Evolutionary conservation across 2,113 vertebrate genomes (phyloP).

Genomic region (Blennius ocellaris): DNA sequence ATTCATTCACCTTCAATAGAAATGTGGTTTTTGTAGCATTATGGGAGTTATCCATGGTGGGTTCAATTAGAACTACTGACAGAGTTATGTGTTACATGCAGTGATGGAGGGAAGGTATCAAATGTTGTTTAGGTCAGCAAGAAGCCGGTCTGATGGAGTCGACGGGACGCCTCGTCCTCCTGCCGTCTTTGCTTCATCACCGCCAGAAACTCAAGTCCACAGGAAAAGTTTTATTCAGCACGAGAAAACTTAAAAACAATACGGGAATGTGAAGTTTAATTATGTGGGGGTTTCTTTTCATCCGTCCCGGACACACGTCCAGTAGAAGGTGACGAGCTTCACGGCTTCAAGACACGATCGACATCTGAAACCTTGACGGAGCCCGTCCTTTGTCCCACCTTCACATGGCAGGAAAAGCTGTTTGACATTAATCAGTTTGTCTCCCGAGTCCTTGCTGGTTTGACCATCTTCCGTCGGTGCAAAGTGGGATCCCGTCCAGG

Average conservation of each 20-base stretch:
- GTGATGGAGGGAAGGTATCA: slow-evolving; percentile 40
- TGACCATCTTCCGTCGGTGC: slow-evolving; percentile 41
- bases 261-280: background rate
- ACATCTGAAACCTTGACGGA: slow-evolving; percentile 9
- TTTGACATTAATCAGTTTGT: slow-evolving; percentile 48
- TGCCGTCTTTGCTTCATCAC: slow-evolving; percentile 48
- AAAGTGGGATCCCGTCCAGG: slow-evolving; percentile 63
- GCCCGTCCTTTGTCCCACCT: slow-evolving; percentile 40
- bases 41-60: no score
- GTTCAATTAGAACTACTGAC: no score
- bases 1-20: no score
- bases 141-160: slow-evolving; percentile 30
- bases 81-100: background rate
- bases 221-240: background rate
- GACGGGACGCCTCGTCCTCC: slow-evolving; percentile 48
- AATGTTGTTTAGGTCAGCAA: slow-evolving; percentile 59
- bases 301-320: no score
- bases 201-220: slow-evolving; percentile 10
- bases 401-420: slow-evolving; percentile 27
- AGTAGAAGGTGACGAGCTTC: no score
- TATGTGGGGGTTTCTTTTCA: background rate
- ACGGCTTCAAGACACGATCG: no score
- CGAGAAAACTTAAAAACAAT: no score
- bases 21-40: no score
- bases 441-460: slow-evolving; percentile 28